Percentiles rank a stretch among this genome's conserved stretches.
Conservation (phyloP, 2,888 invertebrate genomes). For the Drosophila paranaensis region DNA sequence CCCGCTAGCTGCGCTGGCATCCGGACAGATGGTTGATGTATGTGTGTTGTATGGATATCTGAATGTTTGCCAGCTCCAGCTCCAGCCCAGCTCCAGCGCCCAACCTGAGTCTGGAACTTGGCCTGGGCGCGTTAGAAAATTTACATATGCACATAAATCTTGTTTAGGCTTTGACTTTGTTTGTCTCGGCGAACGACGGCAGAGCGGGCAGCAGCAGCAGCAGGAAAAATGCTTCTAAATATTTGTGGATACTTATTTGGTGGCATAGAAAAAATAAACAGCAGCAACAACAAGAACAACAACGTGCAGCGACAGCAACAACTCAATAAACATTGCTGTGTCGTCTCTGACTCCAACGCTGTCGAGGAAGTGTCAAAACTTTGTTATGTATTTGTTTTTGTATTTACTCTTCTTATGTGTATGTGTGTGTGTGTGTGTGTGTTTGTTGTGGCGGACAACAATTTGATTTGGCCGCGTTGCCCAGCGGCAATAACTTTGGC, state of each 20-base stretch:
- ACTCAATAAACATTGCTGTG: slow-evolving; percentile 72
- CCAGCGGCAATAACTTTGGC: slow-evolving; percentile 56
- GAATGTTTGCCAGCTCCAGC: slow-evolving; percentile 44
- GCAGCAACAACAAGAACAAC: slow-evolving; percentile 9
- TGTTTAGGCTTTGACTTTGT: slow-evolving; percentile 72
- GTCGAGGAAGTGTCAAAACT: slow-evolving; percentile 76
- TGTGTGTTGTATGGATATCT: slow-evolving; percentile 61
- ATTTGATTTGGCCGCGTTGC: slow-evolving; percentile 27
- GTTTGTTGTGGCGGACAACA: not conserved
- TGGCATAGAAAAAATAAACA: slow-evolving; percentile 53
- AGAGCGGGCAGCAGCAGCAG: slow-evolving; percentile 9
- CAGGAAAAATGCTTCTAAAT: slow-evolving; percentile 65
- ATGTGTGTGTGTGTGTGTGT: slow-evolving; percentile 7
- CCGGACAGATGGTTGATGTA: slow-evolving; percentile 37
- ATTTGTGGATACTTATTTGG: slow-evolving; percentile 75
- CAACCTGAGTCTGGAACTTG: not conserved
- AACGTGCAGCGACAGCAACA: slow-evolving; percentile 64
- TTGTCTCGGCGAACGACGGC: slow-evolving; percentile 31
- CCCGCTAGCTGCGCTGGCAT: slow-evolving; percentile 1
- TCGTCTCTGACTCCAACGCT: slow-evolving; percentile 39
- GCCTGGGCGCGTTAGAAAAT: slow-evolving; percentile 56
- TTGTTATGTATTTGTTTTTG: slow-evolving; percentile 59
- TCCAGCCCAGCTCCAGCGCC: not conserved
- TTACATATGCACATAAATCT: slow-evolving; percentile 79
- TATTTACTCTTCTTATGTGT: slow-evolving; percentile 39